phyloP scores from a whole-genome alignment of 2,113 vertebrate species.

The Callithrix jacchus region DNA sequence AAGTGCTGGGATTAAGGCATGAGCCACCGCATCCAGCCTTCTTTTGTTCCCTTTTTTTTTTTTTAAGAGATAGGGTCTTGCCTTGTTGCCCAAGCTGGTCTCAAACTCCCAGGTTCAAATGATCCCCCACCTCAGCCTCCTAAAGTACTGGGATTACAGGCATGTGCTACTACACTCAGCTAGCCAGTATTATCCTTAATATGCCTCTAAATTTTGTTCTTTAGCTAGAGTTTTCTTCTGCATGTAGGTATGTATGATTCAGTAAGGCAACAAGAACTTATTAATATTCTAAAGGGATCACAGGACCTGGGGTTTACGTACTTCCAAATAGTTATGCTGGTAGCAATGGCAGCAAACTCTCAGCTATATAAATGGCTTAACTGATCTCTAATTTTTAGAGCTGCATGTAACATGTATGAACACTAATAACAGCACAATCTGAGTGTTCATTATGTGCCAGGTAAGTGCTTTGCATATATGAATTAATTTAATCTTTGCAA shows the following conservation, averaged over 20 bases:
- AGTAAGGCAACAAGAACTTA: neutral
- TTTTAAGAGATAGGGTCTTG: too few species aligned
- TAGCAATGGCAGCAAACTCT: neutral
- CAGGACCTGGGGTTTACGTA: neutral
- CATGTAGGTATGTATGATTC: neutral
- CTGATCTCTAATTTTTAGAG: neutral
- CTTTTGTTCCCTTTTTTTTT: too few species aligned
- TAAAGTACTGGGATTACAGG: too few species aligned
- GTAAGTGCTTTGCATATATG: neutral
- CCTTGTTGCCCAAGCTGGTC: too few species aligned
- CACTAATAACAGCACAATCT: neutral
- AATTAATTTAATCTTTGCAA: conserved; percentile 31
- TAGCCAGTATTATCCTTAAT: neutral
- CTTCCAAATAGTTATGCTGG: neutral
- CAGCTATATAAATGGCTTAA: neutral
- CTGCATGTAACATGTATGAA: neutral
- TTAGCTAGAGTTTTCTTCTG: conserved; percentile 9
- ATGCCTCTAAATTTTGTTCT: neutral
- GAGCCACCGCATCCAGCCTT: too few species aligned
- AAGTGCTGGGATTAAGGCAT: too few species aligned
- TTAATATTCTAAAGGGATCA: conserved; percentile 16
- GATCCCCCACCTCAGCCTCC: too few species aligned
- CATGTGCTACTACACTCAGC: too few species aligned
- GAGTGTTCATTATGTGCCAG: neutral
- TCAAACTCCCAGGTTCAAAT: too few species aligned